Evolutionary conservation across 2,888 invertebrate species (phyloP).

Genomic region (Acanthopleura granulata): DNA sequence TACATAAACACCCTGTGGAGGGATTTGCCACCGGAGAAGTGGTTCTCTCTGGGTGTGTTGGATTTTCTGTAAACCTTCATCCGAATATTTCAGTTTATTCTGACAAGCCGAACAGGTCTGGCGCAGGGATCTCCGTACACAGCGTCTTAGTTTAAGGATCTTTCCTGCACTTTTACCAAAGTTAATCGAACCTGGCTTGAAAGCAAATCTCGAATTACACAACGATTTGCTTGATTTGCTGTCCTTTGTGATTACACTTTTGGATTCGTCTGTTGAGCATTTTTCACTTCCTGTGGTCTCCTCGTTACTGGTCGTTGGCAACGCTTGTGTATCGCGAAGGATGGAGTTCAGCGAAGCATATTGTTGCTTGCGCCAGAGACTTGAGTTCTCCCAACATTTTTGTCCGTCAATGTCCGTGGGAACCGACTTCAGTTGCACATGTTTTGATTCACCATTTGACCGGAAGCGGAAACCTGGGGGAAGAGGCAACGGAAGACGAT

Average conservation of each 20-base stretch:
- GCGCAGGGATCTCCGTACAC: neutral
- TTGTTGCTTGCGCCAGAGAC: neutral
- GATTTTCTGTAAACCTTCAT: conserved; percentile 26
- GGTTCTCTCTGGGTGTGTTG: neutral
- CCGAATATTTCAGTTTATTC: conserved; percentile 36
- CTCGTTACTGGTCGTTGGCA: neutral
- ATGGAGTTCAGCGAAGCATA: neutral
- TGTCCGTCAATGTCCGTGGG: neutral
- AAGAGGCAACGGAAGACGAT: conserved; percentile 25
- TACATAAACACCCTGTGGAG: conserved; percentile 34
- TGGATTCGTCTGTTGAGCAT: neutral
- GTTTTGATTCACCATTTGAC: conserved; percentile 42
- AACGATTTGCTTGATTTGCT: conserved; percentile 31
- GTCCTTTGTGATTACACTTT: neutral
- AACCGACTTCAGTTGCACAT: neutral
- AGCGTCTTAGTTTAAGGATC: neutral
- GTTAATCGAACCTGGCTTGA: conserved; percentile 33
- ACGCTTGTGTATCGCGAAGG: neutral
- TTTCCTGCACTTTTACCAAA: conserved; percentile 24
- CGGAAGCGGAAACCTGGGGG: conserved; percentile 48
- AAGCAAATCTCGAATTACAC: conserved; percentile 36
- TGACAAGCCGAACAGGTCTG: conserved; percentile 40
- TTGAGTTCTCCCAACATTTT: neutral
- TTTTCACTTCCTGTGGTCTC: neutral
- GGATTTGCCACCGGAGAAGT: conserved; percentile 34